A percentile compares a stretch with the other conserved stretches of the same genome.
Evolutionary conservation across 2,888 invertebrate genomes (phyloP).

Genomic region (Volucella inflata): DNA sequence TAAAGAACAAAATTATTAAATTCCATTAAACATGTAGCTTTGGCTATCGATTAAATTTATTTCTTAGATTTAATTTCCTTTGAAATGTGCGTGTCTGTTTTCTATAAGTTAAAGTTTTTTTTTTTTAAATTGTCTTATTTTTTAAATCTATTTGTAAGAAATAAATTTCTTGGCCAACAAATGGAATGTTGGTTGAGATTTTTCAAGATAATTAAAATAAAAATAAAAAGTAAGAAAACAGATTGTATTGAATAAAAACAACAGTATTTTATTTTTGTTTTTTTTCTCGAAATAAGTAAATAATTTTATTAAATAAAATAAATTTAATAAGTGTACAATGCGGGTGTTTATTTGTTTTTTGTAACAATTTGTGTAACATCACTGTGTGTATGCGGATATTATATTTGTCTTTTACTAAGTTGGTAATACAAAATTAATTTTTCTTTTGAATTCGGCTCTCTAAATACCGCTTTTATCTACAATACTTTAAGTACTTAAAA

Average conservation of each 20-base stretch:
- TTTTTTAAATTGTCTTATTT: background rate
- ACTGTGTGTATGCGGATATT: background rate
- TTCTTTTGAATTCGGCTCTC: too few species aligned
- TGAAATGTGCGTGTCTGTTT: slow-evolving; percentile 29
- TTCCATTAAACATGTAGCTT: slow-evolving; percentile 26
- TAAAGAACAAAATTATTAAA: slow-evolving; percentile 39
- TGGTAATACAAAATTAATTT: too few species aligned
- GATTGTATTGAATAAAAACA: slow-evolving; percentile 44
- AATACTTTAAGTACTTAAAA: too few species aligned
- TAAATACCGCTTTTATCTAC: too few species aligned
- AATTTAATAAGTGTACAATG: slow-evolving; percentile 66
- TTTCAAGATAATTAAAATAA: background rate
- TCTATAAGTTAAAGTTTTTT: background rate
- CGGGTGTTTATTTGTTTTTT: slow-evolving; percentile 41
- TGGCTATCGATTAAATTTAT: slow-evolving; percentile 10
- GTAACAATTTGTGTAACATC: slow-evolving; percentile 23
- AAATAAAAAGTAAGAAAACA: slow-evolving; percentile 13
- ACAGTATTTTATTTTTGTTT: slow-evolving; percentile 35
- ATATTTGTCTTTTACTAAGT: too few species aligned
- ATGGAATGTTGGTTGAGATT: too few species aligned
- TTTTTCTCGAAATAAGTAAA: slow-evolving; percentile 65
- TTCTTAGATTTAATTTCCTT: background rate
- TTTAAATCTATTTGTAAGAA: background rate
- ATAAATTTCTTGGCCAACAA: too few species aligned
- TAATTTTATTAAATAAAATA: slow-evolving; percentile 62